Conservation (phyloP, 2,888 invertebrate species). For the Amphipoea lucens region DNA sequence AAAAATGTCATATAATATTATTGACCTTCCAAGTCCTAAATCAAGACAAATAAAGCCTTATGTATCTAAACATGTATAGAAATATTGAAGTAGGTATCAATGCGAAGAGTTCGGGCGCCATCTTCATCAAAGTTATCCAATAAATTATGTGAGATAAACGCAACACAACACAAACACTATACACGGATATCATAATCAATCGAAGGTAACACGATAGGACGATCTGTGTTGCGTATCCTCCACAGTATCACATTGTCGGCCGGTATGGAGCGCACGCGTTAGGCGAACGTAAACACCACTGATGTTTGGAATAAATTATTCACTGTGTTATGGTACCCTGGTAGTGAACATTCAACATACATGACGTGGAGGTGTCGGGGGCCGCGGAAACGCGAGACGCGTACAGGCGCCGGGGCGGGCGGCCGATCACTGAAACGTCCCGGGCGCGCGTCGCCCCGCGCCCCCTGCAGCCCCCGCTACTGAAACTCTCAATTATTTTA, state of each 20-base stretch:
- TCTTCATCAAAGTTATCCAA: slow-evolving; percentile 58
- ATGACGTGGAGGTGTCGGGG: slow-evolving; percentile 66
- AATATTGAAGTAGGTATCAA: slow-evolving; percentile 46
- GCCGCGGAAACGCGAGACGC: slow-evolving; percentile 73
- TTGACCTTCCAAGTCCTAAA: slow-evolving; percentile 30
- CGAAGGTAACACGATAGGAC: slow-evolving; percentile 62
- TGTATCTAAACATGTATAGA: slow-evolving; percentile 20
- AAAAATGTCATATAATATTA: slow-evolving; percentile 32
- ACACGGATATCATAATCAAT: slow-evolving; percentile 72
- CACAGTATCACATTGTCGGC: slow-evolving; percentile 50
- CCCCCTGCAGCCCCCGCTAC: slow-evolving; percentile 75
- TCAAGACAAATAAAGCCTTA: slow-evolving; percentile 43
- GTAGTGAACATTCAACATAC: slow-evolving; percentile 68
- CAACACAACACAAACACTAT: slow-evolving; percentile 66
- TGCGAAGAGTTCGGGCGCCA: slow-evolving; percentile 40
- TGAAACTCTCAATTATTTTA: slow-evolving; percentile 90
- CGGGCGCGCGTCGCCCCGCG: slow-evolving; percentile 75
- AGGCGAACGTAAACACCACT: slow-evolving; percentile 70
- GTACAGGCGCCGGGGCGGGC: slow-evolving; percentile 85
- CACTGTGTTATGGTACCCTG: slow-evolving; percentile 76
- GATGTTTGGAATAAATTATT: slow-evolving; percentile 70
- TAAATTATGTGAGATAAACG: slow-evolving; percentile 54
- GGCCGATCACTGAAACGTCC: slow-evolving; percentile 84
- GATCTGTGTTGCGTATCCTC: slow-evolving; percentile 57
- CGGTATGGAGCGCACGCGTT: slow-evolving; percentile 37